Conservation (phyloP, 2,113 vertebrate genomes). For the Corydoras sp. region DNA sequence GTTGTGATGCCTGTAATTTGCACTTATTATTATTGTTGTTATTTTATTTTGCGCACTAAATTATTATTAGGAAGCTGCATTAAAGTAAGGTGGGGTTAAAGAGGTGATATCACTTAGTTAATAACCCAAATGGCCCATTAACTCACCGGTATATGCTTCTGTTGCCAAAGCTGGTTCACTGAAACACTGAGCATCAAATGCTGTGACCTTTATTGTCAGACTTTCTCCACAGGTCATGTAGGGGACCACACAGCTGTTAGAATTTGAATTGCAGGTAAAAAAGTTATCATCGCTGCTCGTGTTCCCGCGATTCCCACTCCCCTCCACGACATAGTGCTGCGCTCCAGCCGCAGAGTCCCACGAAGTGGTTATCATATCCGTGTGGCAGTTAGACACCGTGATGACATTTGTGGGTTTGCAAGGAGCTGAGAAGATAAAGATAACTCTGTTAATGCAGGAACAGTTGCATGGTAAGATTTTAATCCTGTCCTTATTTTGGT, state of each 20-base stretch:
- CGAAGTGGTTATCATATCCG: slow-evolving; percentile 51
- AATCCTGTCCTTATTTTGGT: no score
- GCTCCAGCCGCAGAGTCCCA: slow-evolving; percentile 66
- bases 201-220: slow-evolving; percentile 58
- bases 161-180: slow-evolving; percentile 51
- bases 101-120: no score
- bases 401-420: slow-evolving; percentile 62
- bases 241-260: slow-evolving; percentile 61
- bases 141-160: slow-evolving; percentile 61
- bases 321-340: slow-evolving; percentile 56
- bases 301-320: slow-evolving; percentile 53
- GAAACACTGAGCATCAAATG: slow-evolving; percentile 61
- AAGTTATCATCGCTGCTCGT: slow-evolving; percentile 4
- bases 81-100: no score
- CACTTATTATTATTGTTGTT: no score
- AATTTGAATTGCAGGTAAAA: slow-evolving; percentile 63
- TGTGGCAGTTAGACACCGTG: slow-evolving; percentile 50
- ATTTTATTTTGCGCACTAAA: no score
- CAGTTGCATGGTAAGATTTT: no score
- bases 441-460: background rate
- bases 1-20: no score
- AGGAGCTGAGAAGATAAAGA: slow-evolving; percentile 56
- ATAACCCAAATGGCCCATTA: no score
- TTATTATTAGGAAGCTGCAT: no score
- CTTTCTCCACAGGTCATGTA: slow-evolving; percentile 63